Evolutionary conservation across 2,113 vertebrate genomes (phyloP), one percentile per base, ranked within the genome.

Genomic region (Chlorodrepanis virens): DNA sequence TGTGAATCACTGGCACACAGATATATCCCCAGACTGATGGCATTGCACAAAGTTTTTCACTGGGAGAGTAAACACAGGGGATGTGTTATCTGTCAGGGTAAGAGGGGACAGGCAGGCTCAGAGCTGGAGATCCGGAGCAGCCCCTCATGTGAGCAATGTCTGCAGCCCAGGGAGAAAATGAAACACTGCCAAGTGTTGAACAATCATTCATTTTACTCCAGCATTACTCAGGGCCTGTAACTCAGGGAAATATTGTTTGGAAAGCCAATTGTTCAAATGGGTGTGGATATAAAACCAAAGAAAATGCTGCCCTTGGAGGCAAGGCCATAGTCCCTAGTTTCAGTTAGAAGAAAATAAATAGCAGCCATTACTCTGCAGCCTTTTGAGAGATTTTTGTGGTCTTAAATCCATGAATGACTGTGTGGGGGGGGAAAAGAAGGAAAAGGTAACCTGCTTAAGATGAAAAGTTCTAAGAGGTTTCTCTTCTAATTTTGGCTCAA

Each of bases 211-310:
- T 85, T 93, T 71, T 65, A 57, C 54, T 91, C 25, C 65, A 84
- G 59, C 71, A 42, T 95, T 93, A 67, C 68, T 88, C 85, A 80
- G 35, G 39, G 67, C 35, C 35, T 35, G 35, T 35, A 35, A 67
- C 68, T 88, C 85, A 80, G 35, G 39, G 67, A 82, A 83, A 90
- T 78, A 81, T 39, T 85, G 57, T 76, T 90, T 87, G 80, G 89
- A 81, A 87, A 83, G 56, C 60, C 33, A 23, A 65, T 93, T 57
- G 85, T 87, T 75, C 68, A 81, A 71, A 81, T 65, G 89, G 80
- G n/a, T 79, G 67, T 53, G 90, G 76, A 86, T 83, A 70, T 74
- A 92, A 96, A 95, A 89, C 84, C 63, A 78, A 93, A 92, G 80
- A 76, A 92, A 93, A 90, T 7, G 11, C 72, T 81, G 76, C 80